Conservation (phyloP, 35 echinoderm and acorn worm genomes). For the Strongylocentrotus purpuratus region DNA sequence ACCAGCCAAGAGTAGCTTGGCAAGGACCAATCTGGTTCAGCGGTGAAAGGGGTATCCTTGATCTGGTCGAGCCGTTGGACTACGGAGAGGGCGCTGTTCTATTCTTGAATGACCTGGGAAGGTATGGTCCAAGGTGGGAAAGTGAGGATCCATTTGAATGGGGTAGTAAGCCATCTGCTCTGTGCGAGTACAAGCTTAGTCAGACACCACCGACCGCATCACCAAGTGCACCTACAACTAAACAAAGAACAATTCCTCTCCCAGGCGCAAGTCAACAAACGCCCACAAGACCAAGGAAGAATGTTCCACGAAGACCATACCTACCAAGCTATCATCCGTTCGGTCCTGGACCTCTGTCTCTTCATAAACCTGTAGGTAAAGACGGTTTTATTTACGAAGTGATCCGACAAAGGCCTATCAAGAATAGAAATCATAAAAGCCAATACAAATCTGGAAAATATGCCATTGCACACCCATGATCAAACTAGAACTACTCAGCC, state of each 20-base stretch:
- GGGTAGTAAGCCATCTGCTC: neutral
- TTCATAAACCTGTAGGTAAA: neutral
- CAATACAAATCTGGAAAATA: neutral
- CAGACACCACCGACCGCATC: neutral
- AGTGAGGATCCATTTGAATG: conserved; percentile 22
- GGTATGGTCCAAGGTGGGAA: neutral
- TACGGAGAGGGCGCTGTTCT: conserved; percentile 30
- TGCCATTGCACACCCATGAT: neutral
- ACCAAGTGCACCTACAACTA: neutral
- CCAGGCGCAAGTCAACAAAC: neutral
- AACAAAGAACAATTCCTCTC: neutral
- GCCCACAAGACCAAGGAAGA: neutral
- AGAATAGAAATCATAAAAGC: neutral
- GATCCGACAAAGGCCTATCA: neutral
- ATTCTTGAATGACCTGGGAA: neutral
- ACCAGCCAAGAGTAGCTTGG: neutral
- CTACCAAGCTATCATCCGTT: neutral
- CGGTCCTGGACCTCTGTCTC: neutral
- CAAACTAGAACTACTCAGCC: neutral
- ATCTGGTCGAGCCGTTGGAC: conserved; percentile 29
- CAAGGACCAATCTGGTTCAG: conserved; percentile 17
- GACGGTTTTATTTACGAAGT: neutral
- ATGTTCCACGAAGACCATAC: neutral
- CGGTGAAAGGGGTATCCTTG: neutral
- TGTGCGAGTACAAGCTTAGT: conserved; percentile 20